A percentile compares a stretch with the other conserved stretches of the same genome.
These are phyloP conservation scores for Tribolium freemani DNA, from an alignment of 2,888 invertebrate species.

Conservation along the genomic window DNA sequence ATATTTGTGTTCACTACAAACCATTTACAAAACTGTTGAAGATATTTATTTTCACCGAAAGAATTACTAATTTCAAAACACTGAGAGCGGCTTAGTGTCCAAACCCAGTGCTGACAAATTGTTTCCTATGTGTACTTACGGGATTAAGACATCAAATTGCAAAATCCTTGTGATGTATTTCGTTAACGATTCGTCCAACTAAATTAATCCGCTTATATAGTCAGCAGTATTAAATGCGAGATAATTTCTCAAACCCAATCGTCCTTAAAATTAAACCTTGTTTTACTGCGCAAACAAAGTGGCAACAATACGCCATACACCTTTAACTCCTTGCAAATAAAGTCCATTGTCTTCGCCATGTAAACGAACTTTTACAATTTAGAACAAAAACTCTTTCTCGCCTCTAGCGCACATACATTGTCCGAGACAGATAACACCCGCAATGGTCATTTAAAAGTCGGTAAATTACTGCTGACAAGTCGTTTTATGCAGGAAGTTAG, in stretches of 20 bases:
- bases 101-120: not conserved
- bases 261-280: not conserved
- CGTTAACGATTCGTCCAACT: not conserved
- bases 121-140: not conserved
- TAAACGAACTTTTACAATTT: not conserved
- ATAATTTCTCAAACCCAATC: not conserved
- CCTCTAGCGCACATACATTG: conserved; percentile 18
- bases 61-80: not conserved
- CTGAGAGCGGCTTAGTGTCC: not conserved
- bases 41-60: not conserved
- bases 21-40: not conserved
- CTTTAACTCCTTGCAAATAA: not conserved
- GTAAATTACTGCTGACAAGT: conserved; percentile 21
- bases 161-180: not conserved
- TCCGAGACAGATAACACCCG: conserved; percentile 11
- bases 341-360: conserved; percentile 3
- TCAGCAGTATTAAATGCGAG: not conserved
- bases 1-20: not conserved
- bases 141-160: not conserved
- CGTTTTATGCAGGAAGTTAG: conserved; percentile 28
- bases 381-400: not conserved
- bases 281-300: not conserved
- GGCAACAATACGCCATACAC: conserved; percentile 9
- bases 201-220: not conserved
- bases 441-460: conserved; percentile 26